Evolutionary conservation across 2,888 invertebrate genomes (phyloP).

Genomic region (Cremastinae sp.): DNA sequence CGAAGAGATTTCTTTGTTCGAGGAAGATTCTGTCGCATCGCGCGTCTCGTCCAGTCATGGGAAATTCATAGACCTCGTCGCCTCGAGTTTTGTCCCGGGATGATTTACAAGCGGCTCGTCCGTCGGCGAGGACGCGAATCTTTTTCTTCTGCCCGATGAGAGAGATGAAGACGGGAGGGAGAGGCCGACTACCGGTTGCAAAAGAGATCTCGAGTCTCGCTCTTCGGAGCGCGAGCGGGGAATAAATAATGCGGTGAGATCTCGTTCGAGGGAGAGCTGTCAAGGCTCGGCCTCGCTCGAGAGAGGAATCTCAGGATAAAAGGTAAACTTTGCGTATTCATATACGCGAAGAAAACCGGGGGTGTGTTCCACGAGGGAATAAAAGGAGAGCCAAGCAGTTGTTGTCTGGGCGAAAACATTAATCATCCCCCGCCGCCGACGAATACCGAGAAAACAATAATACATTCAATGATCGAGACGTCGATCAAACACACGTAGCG

Average conservation of each 20-base stretch:
- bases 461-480: conserved; percentile 43
- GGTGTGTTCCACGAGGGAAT: conserved; percentile 4
- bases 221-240: conserved; percentile 52
- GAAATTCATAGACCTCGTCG: conserved; percentile 49
- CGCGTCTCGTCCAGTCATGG: conserved; percentile 37
- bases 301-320: conserved; percentile 52
- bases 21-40: not conserved
- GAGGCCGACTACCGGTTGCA: conserved; percentile 32
- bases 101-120: conserved; percentile 53
- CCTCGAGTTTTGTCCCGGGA: conserved; percentile 46
- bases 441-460: conserved; percentile 11
- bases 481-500: conserved; percentile 29
- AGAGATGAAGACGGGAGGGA: not conserved
- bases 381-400: not conserved
- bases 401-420: conserved; percentile 27
- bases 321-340: conserved; percentile 53
- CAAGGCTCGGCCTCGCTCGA: conserved; percentile 24
- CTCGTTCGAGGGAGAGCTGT: conserved; percentile 24
- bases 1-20: not conserved
- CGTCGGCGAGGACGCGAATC: conserved; percentile 29
- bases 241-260: conserved; percentile 58
- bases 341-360: not conserved
- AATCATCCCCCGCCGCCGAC: conserved; percentile 46
- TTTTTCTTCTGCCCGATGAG: conserved; percentile 28
- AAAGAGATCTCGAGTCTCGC: conserved; percentile 47